Evolutionary conservation across 2,113 vertebrate genomes (phyloP).

Genomic region (Albula glossodonta): DNA sequence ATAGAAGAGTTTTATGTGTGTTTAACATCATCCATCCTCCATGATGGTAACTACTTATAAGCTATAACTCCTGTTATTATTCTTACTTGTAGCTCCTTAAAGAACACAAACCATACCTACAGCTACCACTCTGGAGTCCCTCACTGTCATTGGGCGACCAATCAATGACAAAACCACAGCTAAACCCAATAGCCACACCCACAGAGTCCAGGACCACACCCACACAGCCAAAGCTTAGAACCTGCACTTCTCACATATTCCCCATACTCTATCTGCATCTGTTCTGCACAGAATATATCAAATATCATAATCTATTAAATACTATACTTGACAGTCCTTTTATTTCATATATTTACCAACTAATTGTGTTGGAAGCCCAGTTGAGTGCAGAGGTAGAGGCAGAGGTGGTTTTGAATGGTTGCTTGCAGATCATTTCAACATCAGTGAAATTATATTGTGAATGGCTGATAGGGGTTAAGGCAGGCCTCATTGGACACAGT

Average conservation of each 20-base stretch:
- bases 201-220: background rate
- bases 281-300: background rate
- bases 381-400: slow-evolving; percentile 33
- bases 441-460: slow-evolving; percentile 63
- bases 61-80: background rate
- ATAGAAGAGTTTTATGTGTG: no score
- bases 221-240: background rate
- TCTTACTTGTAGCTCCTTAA: background rate
- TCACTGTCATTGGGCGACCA: background rate
- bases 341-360: background rate
- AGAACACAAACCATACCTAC: background rate
- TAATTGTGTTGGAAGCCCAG: no score
- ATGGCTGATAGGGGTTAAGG: slow-evolving; percentile 76
- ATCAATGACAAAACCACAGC: no score
- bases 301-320: no score
- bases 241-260: no score
- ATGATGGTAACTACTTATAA: no score
- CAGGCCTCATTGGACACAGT: slow-evolving; percentile 67
- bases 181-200: background rate
- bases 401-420: slow-evolving; percentile 52
- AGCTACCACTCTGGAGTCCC: no score
- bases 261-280: background rate
- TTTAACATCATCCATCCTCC: background rate
- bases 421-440: slow-evolving; percentile 74
- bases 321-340: no score